Conservation (phyloP, 2,113 vertebrate species). For the Sinocyclocheilus maitianheensis region DNA sequence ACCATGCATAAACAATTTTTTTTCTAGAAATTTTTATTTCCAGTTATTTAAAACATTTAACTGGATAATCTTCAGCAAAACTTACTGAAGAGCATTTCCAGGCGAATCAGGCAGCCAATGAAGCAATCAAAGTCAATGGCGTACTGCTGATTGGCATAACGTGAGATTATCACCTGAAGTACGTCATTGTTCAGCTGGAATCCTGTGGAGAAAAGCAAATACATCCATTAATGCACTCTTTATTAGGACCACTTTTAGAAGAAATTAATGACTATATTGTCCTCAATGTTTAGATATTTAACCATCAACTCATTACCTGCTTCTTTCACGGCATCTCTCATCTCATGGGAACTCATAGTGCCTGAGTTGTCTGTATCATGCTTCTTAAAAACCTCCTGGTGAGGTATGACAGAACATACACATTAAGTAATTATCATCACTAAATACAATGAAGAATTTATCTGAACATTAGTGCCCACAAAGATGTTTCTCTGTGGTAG, state of each 20-base stretch:
- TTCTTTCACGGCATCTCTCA: slow-evolving; percentile 64
- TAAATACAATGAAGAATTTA: neutral
- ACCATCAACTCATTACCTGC: slow-evolving; percentile 56
- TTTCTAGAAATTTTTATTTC: neutral
- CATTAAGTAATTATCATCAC: neutral
- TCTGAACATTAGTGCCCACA: neutral
- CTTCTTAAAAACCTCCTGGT: slow-evolving; percentile 66
- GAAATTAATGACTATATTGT: neutral
- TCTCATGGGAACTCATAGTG: slow-evolving; percentile 71
- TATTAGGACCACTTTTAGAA: neutral
- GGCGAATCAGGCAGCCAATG: slow-evolving; percentile 76
- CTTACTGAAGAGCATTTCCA: slow-evolving; percentile 86
- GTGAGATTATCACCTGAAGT: slow-evolving; percentile 71
- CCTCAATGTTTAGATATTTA: neutral
- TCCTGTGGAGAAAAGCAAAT: slow-evolving; percentile 66
- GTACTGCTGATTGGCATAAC: slow-evolving; percentile 66
- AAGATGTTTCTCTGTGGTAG: neutral
- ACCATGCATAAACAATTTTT: neutral
- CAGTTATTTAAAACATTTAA: fast-evolving
- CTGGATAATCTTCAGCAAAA: slow-evolving; percentile 10
- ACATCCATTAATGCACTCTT: neutral
- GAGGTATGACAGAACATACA: neutral
- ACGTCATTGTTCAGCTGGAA: slow-evolving; percentile 79
- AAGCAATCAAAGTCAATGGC: slow-evolving; percentile 81
- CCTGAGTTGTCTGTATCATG: slow-evolving; percentile 66